Base-by-base conservation (phyloP, 2,113 vertebrate species). In the Triplophysa rosa region DNA sequence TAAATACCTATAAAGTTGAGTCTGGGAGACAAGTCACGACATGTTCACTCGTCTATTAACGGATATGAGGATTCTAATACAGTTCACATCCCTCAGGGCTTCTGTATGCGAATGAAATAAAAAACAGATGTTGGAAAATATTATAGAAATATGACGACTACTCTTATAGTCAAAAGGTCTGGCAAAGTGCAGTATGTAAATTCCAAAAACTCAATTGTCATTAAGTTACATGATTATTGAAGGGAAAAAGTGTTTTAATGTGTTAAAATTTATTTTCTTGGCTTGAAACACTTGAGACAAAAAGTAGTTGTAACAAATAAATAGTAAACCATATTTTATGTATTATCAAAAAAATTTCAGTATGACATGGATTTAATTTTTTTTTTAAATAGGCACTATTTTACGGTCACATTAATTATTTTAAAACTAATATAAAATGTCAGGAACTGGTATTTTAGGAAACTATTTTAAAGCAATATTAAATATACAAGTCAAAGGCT, bases 1-100 rank as follows among this genome's bases (percentile, higher is more conserved):
- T 79, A 82, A 84, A 82, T 77, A 82, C 80, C 61, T 66, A 66
- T 80, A 72, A 82, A 79, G 78, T 71, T 14, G 17, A 71, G 26
- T 42, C 66, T 33, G 47, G 12, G 71, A 80, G 78, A 74, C 37
- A 68, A 77, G 72, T 77, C 72, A 67, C 62, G 42, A 67, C 62
- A 56, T 77, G 78, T 64, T 14, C 16, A 1, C n/a, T 59, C 8
- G 21, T 54, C 58, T 66, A 78, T 74, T 74, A 63, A 74, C 21
- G 40, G 37, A 74, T 74, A 74, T 47, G 16, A 63, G 19, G 45
- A 77, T 54, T 65, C 62, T 3, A 72, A 72, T 29, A n/a, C 61
- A 77, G 40, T 63, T 63, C 56, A 73, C n/a, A 2, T 61, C 37
- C 33, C 56, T 73, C 33, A 54, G 47, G 73, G 62, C 61, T 77